Base-by-base conservation (phyloP, 2,113 vertebrate genomes). In the Chloroceryle aenea region DNA sequence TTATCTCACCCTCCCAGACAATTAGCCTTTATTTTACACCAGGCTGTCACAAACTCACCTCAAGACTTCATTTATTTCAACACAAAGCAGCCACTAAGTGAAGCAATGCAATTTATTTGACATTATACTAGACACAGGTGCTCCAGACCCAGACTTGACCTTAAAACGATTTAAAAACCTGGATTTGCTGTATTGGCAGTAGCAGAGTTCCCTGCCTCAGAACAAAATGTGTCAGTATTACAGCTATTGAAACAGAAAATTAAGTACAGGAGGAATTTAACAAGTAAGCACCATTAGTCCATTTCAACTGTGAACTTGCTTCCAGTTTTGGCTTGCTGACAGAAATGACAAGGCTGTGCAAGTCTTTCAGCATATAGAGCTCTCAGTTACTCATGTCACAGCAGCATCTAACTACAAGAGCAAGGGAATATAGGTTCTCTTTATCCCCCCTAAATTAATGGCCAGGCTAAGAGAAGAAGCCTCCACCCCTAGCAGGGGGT, bases 91-190 rank as follows among this genome's bases (percentile, higher is more conserved):
- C 84, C 89, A 91, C 84, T 43, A 85, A 85, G 43, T 68, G 89
- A 95, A 95, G 93, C 93, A 87, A 85, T 6, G 62, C 50, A 84
- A 92, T 95, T 96, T 95, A 95, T 96, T 96, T 92, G 73, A 95
- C 93, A 91, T 82, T 67, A 43, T 45, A 94, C 64, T 84, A 95
- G 90, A 95, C 83, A 95, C 1, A 8, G 83, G 58, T 74, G 86
- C 91, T 92, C 86, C 76, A 76, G 79, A 50, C 67, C 71, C 93
- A 85, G 80, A 89, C 89, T 78, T 89, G 93, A 88, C 91, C 77
- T 95, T 87, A 68, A 64, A 95, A 89, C 94, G 93, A 85, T 59
- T 71, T 68, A n/a, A 78, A 78, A 38, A 47, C 68, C 84, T 72
- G 86, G 68, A 42, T 77, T 16, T 87, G 86, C 89, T 75, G 76